Conservation (phyloP, 1,140 invertebrate genomes). For the Pseudobourletiella spinata region DNA sequence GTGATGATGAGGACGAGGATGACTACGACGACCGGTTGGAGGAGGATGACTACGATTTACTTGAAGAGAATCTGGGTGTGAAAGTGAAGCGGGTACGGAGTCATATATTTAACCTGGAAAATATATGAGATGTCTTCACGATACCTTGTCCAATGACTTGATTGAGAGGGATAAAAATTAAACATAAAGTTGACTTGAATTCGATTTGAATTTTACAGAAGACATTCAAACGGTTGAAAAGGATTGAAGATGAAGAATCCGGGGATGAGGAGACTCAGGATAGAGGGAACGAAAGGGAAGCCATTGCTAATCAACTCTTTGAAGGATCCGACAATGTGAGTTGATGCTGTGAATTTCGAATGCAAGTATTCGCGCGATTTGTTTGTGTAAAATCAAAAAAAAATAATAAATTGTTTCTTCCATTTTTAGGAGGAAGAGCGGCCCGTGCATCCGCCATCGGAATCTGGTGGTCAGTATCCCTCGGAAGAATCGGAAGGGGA, state of each 20-base stretch:
- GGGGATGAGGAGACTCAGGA: slow-evolving; percentile 64
- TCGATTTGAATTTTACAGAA: slow-evolving; percentile 12
- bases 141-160: too few relatives aligned
- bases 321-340: slow-evolving; percentile 74
- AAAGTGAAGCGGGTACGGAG: slow-evolving; percentile 73
- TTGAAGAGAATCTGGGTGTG: slow-evolving; percentile 96
- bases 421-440: slow-evolving; percentile 68
- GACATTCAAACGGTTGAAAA: slow-evolving; percentile 66
- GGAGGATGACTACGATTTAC: slow-evolving; percentile 95
- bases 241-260: slow-evolving; percentile 77
- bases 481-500: slow-evolving; percentile 57
- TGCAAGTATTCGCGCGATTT: too few relatives aligned
- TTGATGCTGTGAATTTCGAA: too few relatives aligned
- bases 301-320: slow-evolving; percentile 82
- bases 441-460: slow-evolving; percentile 47
- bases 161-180: too few relatives aligned
- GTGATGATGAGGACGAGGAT: slow-evolving; percentile 38
- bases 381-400: too few relatives aligned
- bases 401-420: too few relatives aligned
- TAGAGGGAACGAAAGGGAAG: slow-evolving; percentile 65
- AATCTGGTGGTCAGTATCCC: slow-evolving; percentile 55
- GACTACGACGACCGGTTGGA: slow-evolving; percentile 82
- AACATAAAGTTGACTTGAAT: not conserved
- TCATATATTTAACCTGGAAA: too few relatives aligned
- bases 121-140: too few relatives aligned